Percentiles rank a stretch among this genome's conserved stretches.
Evolutionary conservation across 2,888 invertebrate species (phyloP).

Genomic region (Torymus texanus): DNA sequence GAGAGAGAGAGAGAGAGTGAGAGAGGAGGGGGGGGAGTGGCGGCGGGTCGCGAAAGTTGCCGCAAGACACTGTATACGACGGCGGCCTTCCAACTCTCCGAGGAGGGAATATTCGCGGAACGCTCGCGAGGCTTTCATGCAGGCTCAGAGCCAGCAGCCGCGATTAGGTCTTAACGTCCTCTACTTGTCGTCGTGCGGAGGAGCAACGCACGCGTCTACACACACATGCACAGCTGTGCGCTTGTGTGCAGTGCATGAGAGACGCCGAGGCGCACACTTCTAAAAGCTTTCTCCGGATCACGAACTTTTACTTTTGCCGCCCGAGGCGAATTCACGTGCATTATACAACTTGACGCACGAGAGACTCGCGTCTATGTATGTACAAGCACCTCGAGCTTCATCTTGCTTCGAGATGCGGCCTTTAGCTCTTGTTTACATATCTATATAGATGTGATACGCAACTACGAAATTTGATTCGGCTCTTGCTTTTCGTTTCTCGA

Average conservation of each 20-base stretch:
- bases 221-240: background rate
- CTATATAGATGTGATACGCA: too few species aligned
- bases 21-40: slow-evolving; percentile 4
- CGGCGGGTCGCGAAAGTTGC: slow-evolving; percentile 38
- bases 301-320: slow-evolving; percentile 74
- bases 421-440: too few species aligned
- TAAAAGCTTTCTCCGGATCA: slow-evolving; percentile 70
- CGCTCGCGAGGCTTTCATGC: too few species aligned
- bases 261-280: background rate
- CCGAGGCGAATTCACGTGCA: slow-evolving; percentile 63
- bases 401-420: too few species aligned
- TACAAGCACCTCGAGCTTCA: background rate
- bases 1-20: background rate
- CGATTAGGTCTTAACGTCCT: slow-evolving; percentile 28
- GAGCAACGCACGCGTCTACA: slow-evolving; percentile 17
- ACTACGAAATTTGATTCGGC: too few species aligned
- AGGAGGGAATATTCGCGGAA: slow-evolving; percentile 18
- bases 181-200: background rate
- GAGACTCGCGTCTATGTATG: background rate
- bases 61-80: slow-evolving; percentile 15
- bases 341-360: slow-evolving; percentile 39
- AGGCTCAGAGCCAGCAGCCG: background rate
- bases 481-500: too few species aligned
- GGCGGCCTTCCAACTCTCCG: background rate
- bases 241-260: background rate